Percentiles rank a stretch among this genome's conserved stretches.
phyloP scores from a whole-genome alignment of 2,113 vertebrate species.

The Limanda limanda region DNA sequence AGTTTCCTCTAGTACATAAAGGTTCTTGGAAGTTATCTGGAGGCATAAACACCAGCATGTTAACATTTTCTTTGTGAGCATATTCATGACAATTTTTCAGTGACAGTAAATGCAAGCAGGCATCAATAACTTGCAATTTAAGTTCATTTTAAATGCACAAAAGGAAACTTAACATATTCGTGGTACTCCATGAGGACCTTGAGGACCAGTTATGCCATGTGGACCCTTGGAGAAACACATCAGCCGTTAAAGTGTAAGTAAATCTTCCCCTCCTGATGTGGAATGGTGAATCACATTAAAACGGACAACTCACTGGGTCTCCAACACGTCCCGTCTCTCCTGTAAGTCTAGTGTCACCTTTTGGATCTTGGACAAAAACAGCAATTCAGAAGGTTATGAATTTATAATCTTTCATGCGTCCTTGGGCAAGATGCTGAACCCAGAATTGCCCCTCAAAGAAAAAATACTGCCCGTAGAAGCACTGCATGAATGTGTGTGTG shows the following conservation, averaged over 20 bases:
- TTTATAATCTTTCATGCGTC: too few relatives aligned
- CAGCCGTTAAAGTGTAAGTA: not conserved
- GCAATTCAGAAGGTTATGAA: too few relatives aligned
- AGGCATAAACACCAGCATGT: too few relatives aligned
- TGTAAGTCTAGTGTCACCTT: slow-evolving; percentile 84
- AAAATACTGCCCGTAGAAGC: too few relatives aligned
- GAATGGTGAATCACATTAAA: not conserved
- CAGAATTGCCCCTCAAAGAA: too few relatives aligned
- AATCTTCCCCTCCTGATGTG: not conserved
- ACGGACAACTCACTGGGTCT: slow-evolving; percentile 84
- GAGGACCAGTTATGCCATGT: slow-evolving; percentile 85
- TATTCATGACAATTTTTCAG: too few relatives aligned
- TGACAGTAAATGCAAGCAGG: not conserved
- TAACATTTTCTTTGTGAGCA: too few relatives aligned
- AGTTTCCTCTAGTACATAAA: too few relatives aligned
- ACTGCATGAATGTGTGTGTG: too few relatives aligned
- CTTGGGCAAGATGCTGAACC: too few relatives aligned
- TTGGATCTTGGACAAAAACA: slow-evolving; percentile 80
- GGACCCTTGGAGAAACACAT: slow-evolving; percentile 82
- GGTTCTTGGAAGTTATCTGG: too few relatives aligned
- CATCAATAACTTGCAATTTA: not conserved
- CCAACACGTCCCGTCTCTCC: slow-evolving; percentile 86
- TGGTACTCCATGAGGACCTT: slow-evolving; percentile 87
- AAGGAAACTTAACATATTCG: slow-evolving; percentile 87
- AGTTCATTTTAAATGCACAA: not conserved